Evolutionary conservation across 1,140 invertebrate genomes (phyloP), one percentile per base, ranked within the genome.

Genomic region (Drosophila saltans): DNA sequence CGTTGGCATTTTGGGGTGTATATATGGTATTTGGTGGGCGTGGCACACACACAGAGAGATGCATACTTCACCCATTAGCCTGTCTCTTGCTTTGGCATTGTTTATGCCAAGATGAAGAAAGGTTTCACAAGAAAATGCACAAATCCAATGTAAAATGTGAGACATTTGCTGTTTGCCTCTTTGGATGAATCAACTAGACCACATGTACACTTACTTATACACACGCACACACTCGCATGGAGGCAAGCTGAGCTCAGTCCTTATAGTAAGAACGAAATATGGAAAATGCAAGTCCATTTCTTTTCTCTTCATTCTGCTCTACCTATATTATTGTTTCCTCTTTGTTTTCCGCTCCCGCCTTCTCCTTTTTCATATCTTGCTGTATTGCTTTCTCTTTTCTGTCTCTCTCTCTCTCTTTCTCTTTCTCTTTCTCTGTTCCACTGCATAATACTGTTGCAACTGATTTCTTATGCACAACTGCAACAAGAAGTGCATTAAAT

Each of bases 381-480:
- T 4, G 4, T 30, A 30, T 30, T 4, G 28, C 33, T 36, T 36
- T 36, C 33, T 36, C 33, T 36, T 36, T 6, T 36, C 6, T 36
- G 28, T 36, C 33, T 36, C 33, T 36, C 1, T 36, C 45, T 9
- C 45, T 48, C 16, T 48, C 16, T n/a, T n/a, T 16, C 10, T 63
- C n/a, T n/a, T 41, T 61, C 10, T 33, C 28, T 58, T 30, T 41
- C 45, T 66, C 62, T 70, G 16, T 16, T 56, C 33, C 55, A 30
- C 57, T 69, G 60, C 30, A 60, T 71, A 48, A 36, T 55, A 30
- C 45, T 69, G 16, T 16, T 16, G 60, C 40, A 60, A 5, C 63
- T 75, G 71, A 81, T 82, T 80, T 85, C 81, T 80, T 80, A 83
- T 85, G 81, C 81, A 81, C 68, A 78, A 68, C 77, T 78, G 80